Base-by-base conservation (phyloP, 2,888 invertebrate species). In the Cenopis cana region DNA sequence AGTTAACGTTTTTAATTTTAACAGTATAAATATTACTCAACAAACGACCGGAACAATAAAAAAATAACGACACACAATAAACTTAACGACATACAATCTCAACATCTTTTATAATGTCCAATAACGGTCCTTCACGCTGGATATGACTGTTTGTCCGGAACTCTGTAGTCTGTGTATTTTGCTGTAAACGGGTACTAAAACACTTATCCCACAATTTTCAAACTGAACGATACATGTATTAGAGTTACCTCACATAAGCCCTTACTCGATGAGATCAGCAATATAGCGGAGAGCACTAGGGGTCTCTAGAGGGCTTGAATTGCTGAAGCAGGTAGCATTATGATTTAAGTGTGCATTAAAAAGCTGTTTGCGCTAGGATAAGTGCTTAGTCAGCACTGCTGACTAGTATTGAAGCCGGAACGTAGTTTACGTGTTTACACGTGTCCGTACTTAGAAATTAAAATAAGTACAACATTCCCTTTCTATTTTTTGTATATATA, bases 241-340 rank as follows among this genome's bases (percentile, higher is more conserved):
- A 36, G n/a, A 56, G 9, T 56, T 12, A 61, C 17, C 17, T 6
- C 49, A 18, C 17, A 50, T 61, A 49, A 12, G 46, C 50, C 50
- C 61, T 49, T 61, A 18, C 33, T 12, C 0, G 8, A 33, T 18
- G 50, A 29, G 18, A 12, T 3, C n/a, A 24, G 41, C 18, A 17
- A n/a, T 56, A 49, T 49, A 36, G 24, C 49, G 20, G 29, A n/a
- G 18, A 50, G 41, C 38, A 5, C 20, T 57, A 55, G 17, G 24
- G 9, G 11, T 14, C 38, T 14, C 38, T 52, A 38, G 24, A 60
- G 41, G 18, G 33, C 29, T 59, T 18, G n/a, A 41, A n/a, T 4
- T 12, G 41, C 18, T 60, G 24, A 38, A 41, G 52, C 52, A 59
- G 49, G 52, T 38, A 24, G 67, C 24, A 68, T 68, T 68, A 68